Conservation (phyloP, 2,797 vertebrate genomes). For the Myotis myotis region DNA sequence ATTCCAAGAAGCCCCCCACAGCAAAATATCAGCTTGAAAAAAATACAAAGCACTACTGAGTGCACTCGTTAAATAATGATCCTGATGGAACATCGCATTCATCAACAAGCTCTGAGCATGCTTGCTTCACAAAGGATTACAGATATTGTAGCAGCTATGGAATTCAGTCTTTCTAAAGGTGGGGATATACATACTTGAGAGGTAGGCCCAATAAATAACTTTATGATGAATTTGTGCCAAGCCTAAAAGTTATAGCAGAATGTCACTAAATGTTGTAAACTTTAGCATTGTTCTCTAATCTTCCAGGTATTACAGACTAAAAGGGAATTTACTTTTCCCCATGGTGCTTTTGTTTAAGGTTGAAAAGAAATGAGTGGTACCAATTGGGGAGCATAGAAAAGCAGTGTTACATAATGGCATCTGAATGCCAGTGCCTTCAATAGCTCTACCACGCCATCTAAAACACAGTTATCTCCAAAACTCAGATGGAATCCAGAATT, state of each 20-base stretch:
- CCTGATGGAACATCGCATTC: neutral
- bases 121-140: neutral
- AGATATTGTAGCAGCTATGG: neutral
- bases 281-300: neutral
- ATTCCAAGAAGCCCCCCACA: neutral
- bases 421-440: neutral
- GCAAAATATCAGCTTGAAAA: neutral
- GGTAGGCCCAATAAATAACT: neutral
- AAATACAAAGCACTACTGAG: neutral
- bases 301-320: neutral
- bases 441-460: neutral
- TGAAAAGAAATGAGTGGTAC: neutral
- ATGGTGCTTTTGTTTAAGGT: neutral
- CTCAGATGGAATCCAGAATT: neutral
- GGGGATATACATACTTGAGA: neutral
- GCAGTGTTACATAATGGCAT: neutral
- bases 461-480: neutral
- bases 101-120: neutral
- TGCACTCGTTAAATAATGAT: neutral
- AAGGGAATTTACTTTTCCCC: neutral
- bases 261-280: neutral
- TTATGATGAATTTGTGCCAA: neutral
- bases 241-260: neutral
- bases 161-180: neutral
- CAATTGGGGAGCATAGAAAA: neutral